Base-by-base conservation (phyloP, 1,140 invertebrate species). In the Apocrypta bakeri region DNA sequence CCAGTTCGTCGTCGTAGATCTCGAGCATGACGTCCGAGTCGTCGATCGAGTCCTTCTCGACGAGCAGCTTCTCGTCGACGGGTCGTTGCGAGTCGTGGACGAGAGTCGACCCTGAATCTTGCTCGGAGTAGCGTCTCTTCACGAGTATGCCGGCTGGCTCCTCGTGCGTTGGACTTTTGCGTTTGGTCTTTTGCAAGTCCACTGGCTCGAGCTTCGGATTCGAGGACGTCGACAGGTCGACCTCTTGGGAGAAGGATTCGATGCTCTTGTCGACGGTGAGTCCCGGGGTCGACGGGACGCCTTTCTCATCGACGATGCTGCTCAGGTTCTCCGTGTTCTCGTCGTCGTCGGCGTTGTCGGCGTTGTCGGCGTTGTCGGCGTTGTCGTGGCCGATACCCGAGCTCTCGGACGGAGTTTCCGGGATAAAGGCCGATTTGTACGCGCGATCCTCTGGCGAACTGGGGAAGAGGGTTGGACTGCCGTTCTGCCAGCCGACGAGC, bases 211-310 rank as follows among this genome's bases (percentile, higher is more conserved):
- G 56, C 1, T 85, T 85, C 1, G 85, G 42, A 17, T 86, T 88
- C 2, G 90, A 90, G 12, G 93, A 90, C 71, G n/a, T n/a, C n/a
- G 93, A 93, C 84, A 92, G 92, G 75, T 93, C 93, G 31, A 86
- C 88, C 79, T 93, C 93, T 17, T 91, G 91, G n/a, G 86, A 87
- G n/a, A 87, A 69, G 0, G 85, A 88, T 27, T 90, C 87, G 12
- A 87, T 37, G 75, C 86, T 89, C n/a, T 86, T 84, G 74, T 90
- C 87, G 68, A 87, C 85, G 27, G 85, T 88, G 2, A 84, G 81
- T 0, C 87, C 86, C 0, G 86, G 87, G 0, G 86, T 88, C 0
- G 88, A 88, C 0, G 82, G 82, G 0, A 86, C 81, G 0, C 86
- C 73, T 1, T 83, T 86, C 24, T 90, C 88, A 56, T 89, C 89